Conservation (phyloP, 2,797 vertebrate genomes). For the Cyclopterus lumpus region DNA sequence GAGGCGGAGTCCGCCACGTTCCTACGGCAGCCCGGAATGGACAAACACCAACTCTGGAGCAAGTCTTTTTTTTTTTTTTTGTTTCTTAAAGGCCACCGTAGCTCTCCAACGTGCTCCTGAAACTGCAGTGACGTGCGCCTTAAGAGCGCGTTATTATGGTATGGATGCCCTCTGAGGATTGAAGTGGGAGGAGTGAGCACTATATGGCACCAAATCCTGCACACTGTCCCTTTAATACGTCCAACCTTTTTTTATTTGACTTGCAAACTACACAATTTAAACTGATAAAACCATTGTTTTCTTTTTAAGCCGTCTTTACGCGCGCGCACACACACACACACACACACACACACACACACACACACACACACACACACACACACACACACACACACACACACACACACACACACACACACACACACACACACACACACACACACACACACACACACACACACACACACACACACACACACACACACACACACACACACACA, state of each 20-base stretch:
- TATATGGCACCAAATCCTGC: background rate
- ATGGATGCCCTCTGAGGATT: background rate
- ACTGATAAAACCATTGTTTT: background rate
- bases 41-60: background rate
- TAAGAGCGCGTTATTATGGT: background rate
- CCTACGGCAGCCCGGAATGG: too few species aligned
- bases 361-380: constrained; percentile 17
- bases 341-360: too few species aligned
- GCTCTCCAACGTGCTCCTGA: background rate
- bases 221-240: background rate
- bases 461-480: too few species aligned
- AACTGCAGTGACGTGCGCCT: too few species aligned
- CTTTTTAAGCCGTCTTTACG: background rate
- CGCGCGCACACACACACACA: too few species aligned
- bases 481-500: constrained; percentile 13
- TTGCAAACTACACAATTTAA: constrained; percentile 37
- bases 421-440: constrained; percentile 13
- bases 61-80: background rate
- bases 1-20: too few species aligned
- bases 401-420: too few species aligned
- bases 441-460: background rate
- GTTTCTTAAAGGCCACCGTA: background rate
- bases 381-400: constrained; percentile 13
- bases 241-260: constrained; percentile 6
- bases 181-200: too few species aligned